Conservation (phyloP, 23 tunicate genomes). For the Ascidia mentula region DNA sequence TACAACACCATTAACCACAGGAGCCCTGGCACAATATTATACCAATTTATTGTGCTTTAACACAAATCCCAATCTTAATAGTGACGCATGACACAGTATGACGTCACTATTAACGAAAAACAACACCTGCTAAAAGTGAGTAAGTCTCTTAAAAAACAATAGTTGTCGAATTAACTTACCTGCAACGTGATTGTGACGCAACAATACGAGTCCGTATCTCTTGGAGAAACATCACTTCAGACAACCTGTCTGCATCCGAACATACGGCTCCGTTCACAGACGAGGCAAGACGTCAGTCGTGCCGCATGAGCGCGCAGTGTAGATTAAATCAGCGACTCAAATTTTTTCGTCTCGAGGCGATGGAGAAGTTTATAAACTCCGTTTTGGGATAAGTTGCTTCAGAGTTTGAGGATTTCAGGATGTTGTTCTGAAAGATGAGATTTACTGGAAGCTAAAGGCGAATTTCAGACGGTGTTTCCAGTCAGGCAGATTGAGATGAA, state of each 20-base stretch:
- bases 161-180: neutral
- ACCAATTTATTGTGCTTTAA: too few relatives aligned
- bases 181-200: conserved; percentile 1
- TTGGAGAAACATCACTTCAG: neutral
- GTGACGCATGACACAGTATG: too few relatives aligned
- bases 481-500: too few relatives aligned
- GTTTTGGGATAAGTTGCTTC: too few relatives aligned
- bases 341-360: neutral
- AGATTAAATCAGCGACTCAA: neutral
- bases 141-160: neutral
- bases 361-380: neutral
- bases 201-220: neutral
- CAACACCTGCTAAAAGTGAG: neutral
- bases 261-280: neutral
- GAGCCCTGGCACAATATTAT: too few relatives aligned
- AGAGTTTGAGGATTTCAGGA: too few relatives aligned
- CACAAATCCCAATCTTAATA: too few relatives aligned
- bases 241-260: neutral
- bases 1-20: too few relatives aligned
- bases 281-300: neutral
- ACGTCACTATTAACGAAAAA: neutral
- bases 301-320: neutral
- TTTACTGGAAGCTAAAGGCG: too few relatives aligned
- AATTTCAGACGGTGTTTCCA: too few relatives aligned
- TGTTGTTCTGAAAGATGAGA: too few relatives aligned